Base-by-base conservation (phyloP, 2,888 invertebrate species). In the Liodrosophila aerea region DNA sequence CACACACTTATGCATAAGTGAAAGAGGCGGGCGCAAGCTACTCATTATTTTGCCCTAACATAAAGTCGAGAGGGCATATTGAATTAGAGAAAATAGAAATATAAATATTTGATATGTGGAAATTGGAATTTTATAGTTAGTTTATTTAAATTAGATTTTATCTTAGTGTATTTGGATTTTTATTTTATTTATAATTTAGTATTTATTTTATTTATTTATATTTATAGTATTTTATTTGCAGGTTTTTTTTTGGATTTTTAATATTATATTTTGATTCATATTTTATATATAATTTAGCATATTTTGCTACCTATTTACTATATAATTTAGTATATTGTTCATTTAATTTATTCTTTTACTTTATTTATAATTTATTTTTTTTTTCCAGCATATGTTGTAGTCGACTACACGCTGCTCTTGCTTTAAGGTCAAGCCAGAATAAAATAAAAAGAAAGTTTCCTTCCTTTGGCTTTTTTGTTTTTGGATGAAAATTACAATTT, bases 401-500 rank as follows among this genome's bases (percentile, higher is more conserved):
- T 62, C 2, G 7, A 30, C 11, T 8, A n/a, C 0, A 5, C 1
- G 29, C 31, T 37, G 44, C 15, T 33, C 82, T 87, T 84, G 73
- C 85, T 85, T 85, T 87, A 83, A 88, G 86, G 85, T 87, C 82
- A 85, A 65, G 61, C 64, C 53, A 54, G 57, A 86, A 87, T 77
- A 81, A 87, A 86, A 86, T 86, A 86, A 76, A 73, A 76, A 81
- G 76, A 67, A 73, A 73, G 64, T 49, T 64, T 58, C 33, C 27
- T 57, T 34, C 41, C 54, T 41, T 33, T 41, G 36, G 27, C 33
- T 43, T 33, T 34, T 50, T 63, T 64, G 72, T 64, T 56, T 74
- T 83, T 82, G 78, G 87, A 87, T 88, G 86, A 88, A 88, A 88
- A 88, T 88, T 88, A 87, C 88, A 87, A 87, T 88, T 88, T 84